Base-by-base conservation (phyloP, 2,888 invertebrate genomes). In the Hirtodrosophila alboralis region DNA sequence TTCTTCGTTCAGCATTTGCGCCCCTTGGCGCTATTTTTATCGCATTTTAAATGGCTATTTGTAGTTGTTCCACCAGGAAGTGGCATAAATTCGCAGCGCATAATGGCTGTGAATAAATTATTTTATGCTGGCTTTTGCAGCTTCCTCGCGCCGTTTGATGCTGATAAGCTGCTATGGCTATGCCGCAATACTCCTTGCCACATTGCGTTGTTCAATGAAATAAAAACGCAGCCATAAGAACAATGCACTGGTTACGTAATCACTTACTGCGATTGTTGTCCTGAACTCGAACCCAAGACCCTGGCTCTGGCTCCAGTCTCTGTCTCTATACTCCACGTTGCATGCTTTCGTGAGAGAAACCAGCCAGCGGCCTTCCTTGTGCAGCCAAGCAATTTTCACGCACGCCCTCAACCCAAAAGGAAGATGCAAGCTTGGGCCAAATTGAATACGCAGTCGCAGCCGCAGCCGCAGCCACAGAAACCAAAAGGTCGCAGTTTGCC, bases 11-110 rank as follows among this genome's bases (percentile, higher is more conserved):
- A 40, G 21, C 7, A 23, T 23, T 44, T 45, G 61, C 45, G 74
- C 78, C 84, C 86, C 43, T 78, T 86, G 85, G 81, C 81, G 75
- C 84, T 83, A 78, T 79, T 86, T 87, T 83, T 86, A 86, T 86
- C 87, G 86, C 86, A 83, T 84, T 86, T 86, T 86, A 87, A 87
- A 86, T 84, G 86, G 78, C 86, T 86, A 85, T 85, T 85, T 87
- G 86, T 75, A 85, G 77, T 73, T 73, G 86, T 79, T 79, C 62
- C 72, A 86, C 86, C 86, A 88, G 86, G 86, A 86, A 86, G 79
- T 86, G 86, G 86, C 80, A 84, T 84, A 79, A 85, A 83, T 83
- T 83, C 78, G 73, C 78, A 77, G 75, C 62, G 86, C 79, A 78
- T 79, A 75, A 81, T 86, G 84, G 77, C 78, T 76, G 84, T 80